Evolutionary conservation across 2,888 invertebrate species (phyloP).

Genomic region (Drosophila meridiana): DNA sequence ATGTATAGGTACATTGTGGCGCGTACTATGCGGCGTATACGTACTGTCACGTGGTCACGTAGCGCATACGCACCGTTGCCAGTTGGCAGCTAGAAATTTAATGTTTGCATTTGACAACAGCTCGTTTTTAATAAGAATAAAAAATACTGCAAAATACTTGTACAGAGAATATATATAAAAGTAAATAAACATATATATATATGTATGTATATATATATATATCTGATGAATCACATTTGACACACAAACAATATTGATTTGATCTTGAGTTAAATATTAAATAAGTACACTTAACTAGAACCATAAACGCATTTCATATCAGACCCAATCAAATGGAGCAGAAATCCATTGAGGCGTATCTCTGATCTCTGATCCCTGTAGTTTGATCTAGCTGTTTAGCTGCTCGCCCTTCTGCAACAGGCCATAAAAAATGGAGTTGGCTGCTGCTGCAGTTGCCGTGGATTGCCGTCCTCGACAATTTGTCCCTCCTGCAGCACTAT

Average conservation of each 20-base stretch:
- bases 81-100: constrained; percentile 29
- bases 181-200: constrained; percentile 15
- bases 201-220: constrained; percentile 2
- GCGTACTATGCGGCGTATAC: not conserved
- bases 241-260: constrained; percentile 24
- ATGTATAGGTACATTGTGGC: constrained; percentile 25
- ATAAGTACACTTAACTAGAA: constrained; percentile 23
- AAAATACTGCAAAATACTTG: constrained; percentile 35
- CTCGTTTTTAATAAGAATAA: constrained; percentile 39
- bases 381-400: not conserved
- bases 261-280: constrained; percentile 17
- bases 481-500: constrained; percentile 89
- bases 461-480: constrained; percentile 89
- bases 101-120: constrained; percentile 49
- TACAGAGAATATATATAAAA: not conserved
- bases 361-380: too few relatives aligned
- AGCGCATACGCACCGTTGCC: constrained; percentile 52
- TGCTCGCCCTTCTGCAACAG: constrained; percentile 85
- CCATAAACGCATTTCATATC: constrained; percentile 19
- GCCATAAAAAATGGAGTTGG: constrained; percentile 87
- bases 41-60: constrained; percentile 49
- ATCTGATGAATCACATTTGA: constrained; percentile 51
- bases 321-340: constrained; percentile 2
- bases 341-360: not conserved
- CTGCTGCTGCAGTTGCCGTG: constrained; percentile 86